A percentile compares a stretch with the other conserved stretches of the same genome.
These are phyloP conservation scores for Patiria pectinifera DNA, from an alignment of 53 echinoderm and acorn worm genomes.

Conservation along the genomic window DNA sequence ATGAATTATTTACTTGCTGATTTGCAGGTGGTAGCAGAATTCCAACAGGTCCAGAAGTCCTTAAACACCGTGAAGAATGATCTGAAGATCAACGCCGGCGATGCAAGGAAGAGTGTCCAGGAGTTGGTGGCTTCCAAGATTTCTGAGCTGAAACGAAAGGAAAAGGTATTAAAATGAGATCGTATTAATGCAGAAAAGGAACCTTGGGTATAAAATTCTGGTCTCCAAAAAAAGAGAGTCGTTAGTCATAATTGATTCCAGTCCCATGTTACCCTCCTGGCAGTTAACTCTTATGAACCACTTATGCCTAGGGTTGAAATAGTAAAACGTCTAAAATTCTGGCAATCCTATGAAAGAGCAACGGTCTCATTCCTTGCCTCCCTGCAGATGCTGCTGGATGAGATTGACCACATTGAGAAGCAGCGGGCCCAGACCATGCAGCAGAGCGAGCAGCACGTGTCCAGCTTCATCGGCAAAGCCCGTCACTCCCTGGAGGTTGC, in stretches of 20 bases:
- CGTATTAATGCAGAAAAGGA: no score
- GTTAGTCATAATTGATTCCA: no score
- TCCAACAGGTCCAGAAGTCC: conserved; percentile 50
- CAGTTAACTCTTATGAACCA: no score
- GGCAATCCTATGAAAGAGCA: background rate
- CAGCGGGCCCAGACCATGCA: conserved; percentile 60
- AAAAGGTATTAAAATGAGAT: conserved; percentile 29
- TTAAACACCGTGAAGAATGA: conserved; percentile 59
- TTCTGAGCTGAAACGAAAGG: conserved; percentile 52
- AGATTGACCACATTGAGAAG: conserved; percentile 64
- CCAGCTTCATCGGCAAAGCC: conserved; percentile 54
- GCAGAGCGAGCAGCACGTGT: conserved; percentile 38
- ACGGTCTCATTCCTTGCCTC: background rate
- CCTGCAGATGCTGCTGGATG: conserved; percentile 28
- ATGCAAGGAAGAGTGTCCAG: conserved; percentile 59
- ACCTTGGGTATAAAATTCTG: no score
- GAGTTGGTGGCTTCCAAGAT: conserved; percentile 61
- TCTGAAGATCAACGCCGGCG: conserved; percentile 55
- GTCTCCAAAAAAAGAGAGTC: no score
- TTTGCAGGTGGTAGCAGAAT: conserved; percentile 38
- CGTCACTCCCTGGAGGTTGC: conserved; percentile 57
- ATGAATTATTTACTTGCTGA: background rate
- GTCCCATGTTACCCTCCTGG: no score
- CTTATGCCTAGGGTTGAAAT: no score
- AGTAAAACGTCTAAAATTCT: no score